phyloP scores from a whole-genome alignment of 2,797 vertebrate species.

The Eulemur coronatus region DNA sequence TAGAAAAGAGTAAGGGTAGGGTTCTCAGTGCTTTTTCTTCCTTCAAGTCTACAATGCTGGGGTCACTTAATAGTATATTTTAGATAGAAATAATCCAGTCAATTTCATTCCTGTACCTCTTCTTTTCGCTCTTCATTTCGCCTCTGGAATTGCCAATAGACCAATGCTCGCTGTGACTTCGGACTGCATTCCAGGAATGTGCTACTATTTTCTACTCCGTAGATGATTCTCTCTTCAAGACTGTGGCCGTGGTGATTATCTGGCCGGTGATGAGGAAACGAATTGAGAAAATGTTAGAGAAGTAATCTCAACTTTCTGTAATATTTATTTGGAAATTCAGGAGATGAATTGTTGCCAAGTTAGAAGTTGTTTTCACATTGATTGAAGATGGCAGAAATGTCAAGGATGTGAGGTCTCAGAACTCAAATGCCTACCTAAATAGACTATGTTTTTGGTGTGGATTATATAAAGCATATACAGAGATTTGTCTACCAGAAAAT shows the following conservation, averaged over 20 bases:
- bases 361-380: constrained; percentile 11
- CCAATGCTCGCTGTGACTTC: constrained; percentile 94
- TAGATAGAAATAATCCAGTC: background rate
- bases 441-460: background rate
- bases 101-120: constrained; percentile 87
- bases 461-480: background rate
- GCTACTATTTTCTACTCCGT: constrained; percentile 98
- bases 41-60: background rate
- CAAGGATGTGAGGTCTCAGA: background rate
- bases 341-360: background rate
- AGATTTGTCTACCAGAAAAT: constrained; percentile 21
- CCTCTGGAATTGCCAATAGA: constrained; percentile 97
- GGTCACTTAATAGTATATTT: background rate
- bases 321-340: constrained; percentile 31
- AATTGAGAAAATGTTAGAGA: background rate
- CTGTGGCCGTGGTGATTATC: constrained; percentile 90
- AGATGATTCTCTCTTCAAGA: constrained; percentile 93
- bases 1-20: background rate
- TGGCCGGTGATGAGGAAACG: constrained; percentile 73
- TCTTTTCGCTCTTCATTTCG: constrained; percentile 92
- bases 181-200: constrained; percentile 98
- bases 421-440: background rate
- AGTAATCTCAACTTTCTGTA: background rate
- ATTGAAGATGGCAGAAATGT: background rate
- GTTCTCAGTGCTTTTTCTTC: background rate